Percentiles rank a stretch among this genome's conserved stretches.
Evolutionary conservation across 92 coral and sea anemone species (phyloP).

Genomic region (Palythoa heliodiscus): DNA sequence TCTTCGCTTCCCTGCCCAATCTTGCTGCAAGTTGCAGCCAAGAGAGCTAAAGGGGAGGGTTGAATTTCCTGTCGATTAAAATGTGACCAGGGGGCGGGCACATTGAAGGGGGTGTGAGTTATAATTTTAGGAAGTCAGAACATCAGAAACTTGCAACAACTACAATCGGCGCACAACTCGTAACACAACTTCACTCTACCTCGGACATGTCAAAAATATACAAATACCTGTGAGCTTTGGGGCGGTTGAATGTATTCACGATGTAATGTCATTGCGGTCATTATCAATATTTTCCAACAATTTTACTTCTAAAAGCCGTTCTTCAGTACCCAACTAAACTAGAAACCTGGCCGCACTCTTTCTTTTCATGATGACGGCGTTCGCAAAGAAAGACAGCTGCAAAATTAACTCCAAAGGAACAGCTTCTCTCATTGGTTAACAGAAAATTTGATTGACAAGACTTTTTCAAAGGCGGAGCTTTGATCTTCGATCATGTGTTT

Average conservation of each 20-base stretch:
- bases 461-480: slow-evolving; percentile 41
- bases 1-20: slow-evolving; percentile 92
- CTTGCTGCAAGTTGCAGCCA: slow-evolving; percentile 99
- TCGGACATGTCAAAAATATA: not conserved
- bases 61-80: slow-evolving; percentile 99
- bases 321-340: slow-evolving; percentile 46
- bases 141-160: slow-evolving; percentile 81
- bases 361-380: slow-evolving; percentile 82
- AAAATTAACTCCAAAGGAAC: slow-evolving; percentile 59
- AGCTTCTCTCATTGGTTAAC: slow-evolving; percentile 37
- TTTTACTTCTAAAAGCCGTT: slow-evolving; percentile 54
- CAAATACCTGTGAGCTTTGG: slow-evolving; percentile 78
- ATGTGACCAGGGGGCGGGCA: slow-evolving; percentile 99
- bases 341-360: slow-evolving; percentile 69
- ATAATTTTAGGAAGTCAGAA: slow-evolving; percentile 50
- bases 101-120: slow-evolving; percentile 98
- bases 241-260: slow-evolving; percentile 88
- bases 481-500: slow-evolving; percentile 67
- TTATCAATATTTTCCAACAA: slow-evolving; percentile 43
- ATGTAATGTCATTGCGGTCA: slow-evolving; percentile 83
- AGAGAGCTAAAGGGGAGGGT: slow-evolving; percentile 99
- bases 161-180: slow-evolving; percentile 49
- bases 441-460: slow-evolving; percentile 70
- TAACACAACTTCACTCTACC: slow-evolving; percentile 27
- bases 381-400: slow-evolving; percentile 91